Evolutionary conservation across 2,797 vertebrate species (phyloP), one percentile per base, ranked within the genome.

Genomic region (Artibeus jamaicensis): DNA sequence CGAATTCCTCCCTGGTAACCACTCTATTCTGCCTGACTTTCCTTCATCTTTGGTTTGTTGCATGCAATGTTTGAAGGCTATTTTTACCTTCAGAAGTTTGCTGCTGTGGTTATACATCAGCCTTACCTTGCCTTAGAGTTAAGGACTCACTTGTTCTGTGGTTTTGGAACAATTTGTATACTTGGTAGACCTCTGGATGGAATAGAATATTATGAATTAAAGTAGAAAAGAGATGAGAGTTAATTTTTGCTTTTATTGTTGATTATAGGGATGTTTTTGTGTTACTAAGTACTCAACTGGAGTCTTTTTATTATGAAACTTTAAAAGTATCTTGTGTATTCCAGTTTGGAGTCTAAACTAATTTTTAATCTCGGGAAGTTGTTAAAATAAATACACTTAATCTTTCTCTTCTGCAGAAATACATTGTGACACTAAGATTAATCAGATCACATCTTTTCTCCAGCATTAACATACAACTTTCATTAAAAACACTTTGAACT

Each of bases 1-100:
- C 99, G 99, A 98, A 99, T 99, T 98, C 99, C 99, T 96, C 99
- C 99, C 86, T 99, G 99, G 99, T 99, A 99, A 99, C 98, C 97
- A 92, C 90, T 98, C 98, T 98, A 89, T 96, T 98, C 97, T 98
- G 95, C 79, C 97, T 95, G 76, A 96, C 81, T 98, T 97, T 97
- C 9, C 71, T 92, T 97, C 65, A 19, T 92, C 87, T 98, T 96
- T 96, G 0, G n/a, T 97, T 92, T 98, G 85, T 85, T 98, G 92
- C 83, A 94, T 98, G 93, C 67, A 70, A 21, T 98, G 62, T 97
- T 97, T 98, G 91, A 94, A 97, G 86, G 46, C 85, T 98, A 14
- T 96, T 96, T 92, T 96, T 96, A 86, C 89, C 90, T 85, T 94
- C 50, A 67, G 78, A 93, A 95, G 79, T 29, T 82, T 96, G 76